These are phyloP conservation scores for Chaenogobius annularis DNA, from an alignment of 2,113 vertebrate species.

Conservation along the genomic window DNA sequence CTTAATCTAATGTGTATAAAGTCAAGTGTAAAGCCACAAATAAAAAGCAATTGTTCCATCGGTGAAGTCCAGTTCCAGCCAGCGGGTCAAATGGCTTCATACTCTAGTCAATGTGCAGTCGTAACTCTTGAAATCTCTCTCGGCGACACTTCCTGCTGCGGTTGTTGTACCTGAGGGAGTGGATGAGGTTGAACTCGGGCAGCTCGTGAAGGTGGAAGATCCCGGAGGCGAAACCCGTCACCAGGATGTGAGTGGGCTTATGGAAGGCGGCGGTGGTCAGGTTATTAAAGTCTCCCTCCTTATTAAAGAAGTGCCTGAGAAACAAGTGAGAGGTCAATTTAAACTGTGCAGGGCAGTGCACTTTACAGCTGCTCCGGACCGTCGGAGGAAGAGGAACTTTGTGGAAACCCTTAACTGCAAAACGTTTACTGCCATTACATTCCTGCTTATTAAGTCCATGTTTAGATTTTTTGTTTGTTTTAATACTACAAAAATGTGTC, in stretches of 20 bases:
- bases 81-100: background rate
- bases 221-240: slow-evolving; percentile 92
- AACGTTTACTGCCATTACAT: background rate
- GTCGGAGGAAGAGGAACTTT: slow-evolving; percentile 12
- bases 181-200: slow-evolving; percentile 92
- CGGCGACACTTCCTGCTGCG: background rate
- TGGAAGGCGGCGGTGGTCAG: slow-evolving; percentile 88
- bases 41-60: no score
- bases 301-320: slow-evolving; percentile 91
- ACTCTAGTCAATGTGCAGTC: no score
- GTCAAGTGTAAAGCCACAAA: no score
- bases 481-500: no score
- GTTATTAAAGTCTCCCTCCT: slow-evolving; percentile 90
- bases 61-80: background rate
- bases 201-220: slow-evolving; percentile 95
- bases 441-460: background rate
- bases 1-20: no score
- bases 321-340: background rate
- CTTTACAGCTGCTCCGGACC: background rate
- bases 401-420: background rate
- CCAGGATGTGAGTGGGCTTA: slow-evolving; percentile 86
- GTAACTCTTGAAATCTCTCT: no score
- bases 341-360: background rate
- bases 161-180: slow-evolving; percentile 88
- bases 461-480: background rate